Base-by-base conservation (phyloP, 2,888 invertebrate species). In the Limenitis camilla region DNA sequence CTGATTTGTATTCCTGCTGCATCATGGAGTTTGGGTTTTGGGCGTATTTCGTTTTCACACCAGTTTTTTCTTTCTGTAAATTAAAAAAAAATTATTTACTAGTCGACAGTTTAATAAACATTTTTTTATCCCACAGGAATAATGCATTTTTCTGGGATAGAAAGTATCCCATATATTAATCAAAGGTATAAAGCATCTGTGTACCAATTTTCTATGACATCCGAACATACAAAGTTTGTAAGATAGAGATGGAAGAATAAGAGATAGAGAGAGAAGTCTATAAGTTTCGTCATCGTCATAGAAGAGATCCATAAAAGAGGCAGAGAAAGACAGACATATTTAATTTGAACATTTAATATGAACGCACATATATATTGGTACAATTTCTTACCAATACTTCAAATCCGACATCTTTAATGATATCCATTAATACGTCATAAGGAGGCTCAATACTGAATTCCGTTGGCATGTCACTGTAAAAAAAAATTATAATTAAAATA, bases 381-480 rank as follows among this genome's bases (percentile, higher is more conserved):
- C 9, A 31, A 28, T 11, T 1, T 72, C 82, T 87, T 68, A 92
- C 92, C 77, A 94, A 86, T 68, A 95, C 91, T 64, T 90, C 89
- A 69, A 96, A 98, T 39, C 98, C 98, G 43, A 95, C 90, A 60
- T 92, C 92, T 60, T 90, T 88, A 60, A 97, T 94, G 47, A 97
- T 94, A 39, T 91, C 89, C 59, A 91, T 86, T 8, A 96, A 86
- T 61, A 94, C 92, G 68, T 95, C 95, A 69, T 96, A 98, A 27
- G 96, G 95, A 0, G 98, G 96, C 72, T 99, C 98, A 62, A 98
- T 95, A 60, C 97, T 97, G 64, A 92, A 91, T 70, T 97, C 96
- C 36, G 92, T 92, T 5, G 92, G 91, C 81, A 95, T 92, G 70
- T 98, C 97, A 63, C 96, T 92, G 81, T 3, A 30, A 7, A 46